A percentile compares a stretch with the other conserved stretches of the same genome.
Evolutionary conservation across 2,113 vertebrate genomes (phyloP).

Genomic region (Typhlomys cinereus): DNA sequence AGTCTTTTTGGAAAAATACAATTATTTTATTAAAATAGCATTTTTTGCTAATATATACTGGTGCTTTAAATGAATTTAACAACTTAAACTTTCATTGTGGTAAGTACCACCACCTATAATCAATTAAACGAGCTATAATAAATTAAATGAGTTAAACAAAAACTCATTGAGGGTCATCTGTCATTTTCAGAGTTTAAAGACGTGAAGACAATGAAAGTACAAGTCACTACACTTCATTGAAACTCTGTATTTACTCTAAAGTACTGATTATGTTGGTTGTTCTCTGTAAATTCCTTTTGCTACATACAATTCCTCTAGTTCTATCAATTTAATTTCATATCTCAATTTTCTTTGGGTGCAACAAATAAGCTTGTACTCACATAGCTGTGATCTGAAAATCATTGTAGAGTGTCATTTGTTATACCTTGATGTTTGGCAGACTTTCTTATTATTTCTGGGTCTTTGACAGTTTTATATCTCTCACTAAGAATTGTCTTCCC

Average conservation of each 20-base stretch:
- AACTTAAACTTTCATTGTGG: conserved; percentile 21
- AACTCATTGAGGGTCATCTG: neutral
- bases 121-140: too few relatives aligned
- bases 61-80: neutral
- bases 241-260: neutral
- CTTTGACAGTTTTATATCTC: too few relatives aligned
- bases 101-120: neutral
- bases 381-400: neutral
- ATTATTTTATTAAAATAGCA: conserved; percentile 19
- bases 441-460: too few relatives aligned
- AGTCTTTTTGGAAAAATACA: conserved; percentile 15
- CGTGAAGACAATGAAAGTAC: neutral
- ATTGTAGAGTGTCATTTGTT: neutral
- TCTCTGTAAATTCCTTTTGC: neutral
- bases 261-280: neutral
- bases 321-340: conserved; percentile 2
- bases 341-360: neutral
- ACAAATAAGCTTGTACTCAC: neutral
- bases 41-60: conserved; percentile 22
- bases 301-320: conserved; percentile 3
- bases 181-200: neutral
- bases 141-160: too few relatives aligned
- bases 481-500: too few relatives aligned
- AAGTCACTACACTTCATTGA: neutral
- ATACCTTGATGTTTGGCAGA: neutral